phyloP scores from a whole-genome alignment of 2,113 vertebrate species.

The Mugil cephalus region DNA sequence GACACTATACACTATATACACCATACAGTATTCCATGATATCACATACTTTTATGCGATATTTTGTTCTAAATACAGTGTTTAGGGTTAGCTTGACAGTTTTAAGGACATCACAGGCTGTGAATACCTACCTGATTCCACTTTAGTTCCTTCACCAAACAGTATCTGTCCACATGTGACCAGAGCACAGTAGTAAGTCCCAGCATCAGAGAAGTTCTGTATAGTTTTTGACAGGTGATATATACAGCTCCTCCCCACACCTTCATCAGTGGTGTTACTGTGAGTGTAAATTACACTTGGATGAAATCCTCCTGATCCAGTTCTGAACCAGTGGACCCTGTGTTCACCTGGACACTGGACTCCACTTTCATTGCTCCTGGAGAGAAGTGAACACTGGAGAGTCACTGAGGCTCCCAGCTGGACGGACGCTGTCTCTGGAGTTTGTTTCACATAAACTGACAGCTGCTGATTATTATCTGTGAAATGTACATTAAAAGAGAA shows the following conservation, averaged over 20 bases:
- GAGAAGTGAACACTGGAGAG: slow-evolving; percentile 61
- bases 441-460: slow-evolving; percentile 15
- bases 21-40: too few species aligned
- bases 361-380: slow-evolving; percentile 6
- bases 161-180: slow-evolving; percentile 52
- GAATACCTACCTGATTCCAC: slow-evolving; percentile 22
- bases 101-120: not conserved
- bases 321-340: slow-evolving; percentile 55
- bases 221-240: slow-evolving; percentile 55
- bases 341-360: slow-evolving; percentile 28
- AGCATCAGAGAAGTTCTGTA: slow-evolving; percentile 25
- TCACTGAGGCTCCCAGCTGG: slow-evolving; percentile 22
- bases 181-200: slow-evolving; percentile 71
- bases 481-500: not conserved
- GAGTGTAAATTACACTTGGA: slow-evolving; percentile 40
- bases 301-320: slow-evolving; percentile 1
- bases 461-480: not conserved
- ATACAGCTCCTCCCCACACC: slow-evolving; percentile 33
- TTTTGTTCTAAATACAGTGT: too few species aligned
- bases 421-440: not conserved
- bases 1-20: too few species aligned
- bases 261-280: not conserved
- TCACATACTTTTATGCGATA: too few species aligned
- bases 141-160: slow-evolving; percentile 58
- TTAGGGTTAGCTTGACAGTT: too few species aligned